Evolutionary conservation across 2,113 vertebrate genomes (phyloP), one percentile per base, ranked within the genome.

Genomic region (Crotalus horridus): DNA sequence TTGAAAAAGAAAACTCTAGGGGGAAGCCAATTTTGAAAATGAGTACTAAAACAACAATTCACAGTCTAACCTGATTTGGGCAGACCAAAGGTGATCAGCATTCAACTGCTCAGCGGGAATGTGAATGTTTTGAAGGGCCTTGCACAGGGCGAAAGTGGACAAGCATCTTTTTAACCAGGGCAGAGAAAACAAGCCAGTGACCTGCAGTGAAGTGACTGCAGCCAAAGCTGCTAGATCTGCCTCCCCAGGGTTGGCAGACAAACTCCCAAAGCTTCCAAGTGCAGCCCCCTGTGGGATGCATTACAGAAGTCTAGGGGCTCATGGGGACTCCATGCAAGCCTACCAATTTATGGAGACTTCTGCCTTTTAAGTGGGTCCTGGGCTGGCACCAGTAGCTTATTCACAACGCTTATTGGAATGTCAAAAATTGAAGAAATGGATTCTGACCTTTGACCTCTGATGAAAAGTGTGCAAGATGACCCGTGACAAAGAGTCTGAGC

Each of bases 391-490:
- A 4, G 3, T 43, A 89, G 11, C 3, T 11, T 12, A 58, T 43
- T 24, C 88, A 39, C 2, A 87, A 89, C 85, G 43, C 2, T 6
- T 20, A 23, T 6, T 12, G 93, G 39, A 56, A 59, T 26, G 53
- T 56, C 6, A 89, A 43, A 53, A 2, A 23, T 39, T 46, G 23
- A 23, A 69, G 26, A 81, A 81, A 81, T 33, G 48, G 86, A 23
- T 39, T 95, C 98, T 98, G 96, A 99, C 99, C 99, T 99, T 98
- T 98, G 96, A 99, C 98, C 95, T 99, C 98, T 90, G 98, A 98
- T 5, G 99, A 99, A 96, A 99, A 99, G 91, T 99, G 99, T 74
- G 99, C 99, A 26, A 99, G 98, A 93, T 99, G 99, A 90, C 98
- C 96, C 8, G 98, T 97, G 94, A 98, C 98, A 85, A 99, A 99